Base-by-base conservation (phyloP, 1,140 invertebrate species). In the Berghia stephanieae region DNA sequence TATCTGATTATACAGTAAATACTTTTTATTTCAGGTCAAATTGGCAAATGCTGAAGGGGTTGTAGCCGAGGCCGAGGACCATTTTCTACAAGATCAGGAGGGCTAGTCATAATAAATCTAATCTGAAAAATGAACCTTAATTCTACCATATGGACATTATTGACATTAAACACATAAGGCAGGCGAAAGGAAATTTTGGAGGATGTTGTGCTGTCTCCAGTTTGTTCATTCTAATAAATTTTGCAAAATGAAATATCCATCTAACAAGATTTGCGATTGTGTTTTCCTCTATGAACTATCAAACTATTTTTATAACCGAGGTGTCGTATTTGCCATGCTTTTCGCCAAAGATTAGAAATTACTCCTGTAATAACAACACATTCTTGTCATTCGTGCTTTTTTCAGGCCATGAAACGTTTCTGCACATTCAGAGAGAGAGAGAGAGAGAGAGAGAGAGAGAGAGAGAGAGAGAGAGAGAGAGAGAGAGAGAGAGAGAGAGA, bases 311-410 rank as follows among this genome's bases (percentile, higher is more conserved):
- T 36, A 43, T 8, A 3, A 21, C 13, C n/a, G 38, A 10, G n/a
- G 43, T 21, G 36, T 49, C 43, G 10, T 18, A 27, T 49, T 55
- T 36, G 21, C 44, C 10, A 38, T 57, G 24, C 57, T 73, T 31
- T 52, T 24, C 34, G 44, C 34, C n/a, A 46, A n/a, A 21, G 16
- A 73, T 27, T 13, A n/a, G 31, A 34, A 57, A 16, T 2, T 31
- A 4, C 18, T 24, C 42, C n/a, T 72, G 27, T 34, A 4, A 3
- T 31, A 31, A n/a, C 40, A 27, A 10, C 46, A 31, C n/a, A n/a
- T 40, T 13, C 16, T 80, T 96, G 91, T 2, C 94, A 93, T 27
- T 96, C 96, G 84, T 97, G 95, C 0, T 93, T 93, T 87, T 81
- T 76, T 77, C 82, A 76, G 21, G 87, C 57, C 18, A 70, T 46